Conservation (phyloP, 2,113 vertebrate genomes). For the Opisthocomus hoazin region DNA sequence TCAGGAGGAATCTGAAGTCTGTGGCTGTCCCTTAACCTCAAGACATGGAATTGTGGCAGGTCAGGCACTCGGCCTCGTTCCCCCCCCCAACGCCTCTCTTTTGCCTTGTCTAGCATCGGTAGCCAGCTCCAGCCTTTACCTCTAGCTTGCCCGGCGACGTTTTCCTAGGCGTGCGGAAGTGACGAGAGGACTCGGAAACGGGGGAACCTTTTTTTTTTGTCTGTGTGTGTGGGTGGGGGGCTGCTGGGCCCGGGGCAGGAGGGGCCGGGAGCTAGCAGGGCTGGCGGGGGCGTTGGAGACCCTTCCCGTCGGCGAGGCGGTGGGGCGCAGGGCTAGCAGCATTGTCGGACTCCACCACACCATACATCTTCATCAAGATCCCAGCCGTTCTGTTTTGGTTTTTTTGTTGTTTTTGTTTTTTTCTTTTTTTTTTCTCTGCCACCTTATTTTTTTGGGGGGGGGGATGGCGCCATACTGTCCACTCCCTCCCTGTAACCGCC, state of each 20-base stretch:
- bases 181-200: conserved; percentile 43
- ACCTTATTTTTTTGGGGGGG: no score
- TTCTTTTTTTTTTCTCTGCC: background rate
- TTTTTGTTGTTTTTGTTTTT: background rate
- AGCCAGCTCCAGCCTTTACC: conserved; percentile 23
- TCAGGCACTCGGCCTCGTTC: conserved; percentile 13
- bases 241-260: background rate
- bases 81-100: background rate
- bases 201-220: background rate
- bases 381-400: conserved; percentile 35
- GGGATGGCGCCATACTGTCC: background rate
- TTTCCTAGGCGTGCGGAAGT: conserved; percentile 17
- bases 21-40: background rate
- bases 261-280: conserved; percentile 36
- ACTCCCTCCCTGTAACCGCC: conserved; percentile 17
- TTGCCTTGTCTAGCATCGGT: background rate
- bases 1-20: conserved; percentile 18
- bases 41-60: conserved; percentile 11
- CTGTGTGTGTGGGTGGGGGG: background rate
- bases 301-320: background rate
- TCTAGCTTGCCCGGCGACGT: background rate
- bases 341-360: conserved; percentile 52
- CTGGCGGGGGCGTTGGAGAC: background rate
- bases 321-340: conserved; percentile 43
- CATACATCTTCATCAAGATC: conserved; percentile 56